Evolutionary conservation across 2,797 vertebrate genomes (phyloP).

Genomic region (Protosalanx chinensis): DNA sequence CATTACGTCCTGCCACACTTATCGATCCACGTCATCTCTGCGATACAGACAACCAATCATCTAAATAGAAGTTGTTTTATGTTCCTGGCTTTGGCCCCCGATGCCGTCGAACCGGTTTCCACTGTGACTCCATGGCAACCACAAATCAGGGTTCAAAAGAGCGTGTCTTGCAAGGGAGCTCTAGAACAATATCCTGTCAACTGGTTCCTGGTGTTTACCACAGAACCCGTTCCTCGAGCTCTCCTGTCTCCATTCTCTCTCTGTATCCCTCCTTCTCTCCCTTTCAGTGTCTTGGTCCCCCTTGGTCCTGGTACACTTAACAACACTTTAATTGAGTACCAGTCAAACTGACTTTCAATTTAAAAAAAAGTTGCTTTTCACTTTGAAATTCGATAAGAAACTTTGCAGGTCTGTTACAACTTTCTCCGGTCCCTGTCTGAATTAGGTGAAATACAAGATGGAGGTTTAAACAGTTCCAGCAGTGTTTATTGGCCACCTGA

Average conservation of each 20-base stretch:
- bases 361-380: neutral
- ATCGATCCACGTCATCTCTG: conserved; percentile 22
- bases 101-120: conserved; percentile 50
- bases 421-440: neutral
- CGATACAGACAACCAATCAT: conserved; percentile 24
- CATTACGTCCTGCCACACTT: conserved; percentile 20
- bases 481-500: neutral
- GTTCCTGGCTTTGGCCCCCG: neutral
- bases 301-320: neutral
- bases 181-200: conserved; percentile 4
- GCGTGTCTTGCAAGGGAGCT: neutral
- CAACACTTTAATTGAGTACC: neutral
- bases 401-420: neutral
- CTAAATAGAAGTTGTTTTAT: conserved; percentile 53
- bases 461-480: neutral
- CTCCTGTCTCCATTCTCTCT: neutral
- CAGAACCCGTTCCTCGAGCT: neutral
- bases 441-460: neutral
- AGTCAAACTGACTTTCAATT: neutral
- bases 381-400: neutral
- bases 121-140: conserved; percentile 49
- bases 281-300: neutral
- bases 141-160: conserved; percentile 41
- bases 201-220: conserved; percentile 8
- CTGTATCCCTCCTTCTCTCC: neutral